Conservation (phyloP, 2,113 vertebrate species). For the Edolisoma coerulescens region DNA sequence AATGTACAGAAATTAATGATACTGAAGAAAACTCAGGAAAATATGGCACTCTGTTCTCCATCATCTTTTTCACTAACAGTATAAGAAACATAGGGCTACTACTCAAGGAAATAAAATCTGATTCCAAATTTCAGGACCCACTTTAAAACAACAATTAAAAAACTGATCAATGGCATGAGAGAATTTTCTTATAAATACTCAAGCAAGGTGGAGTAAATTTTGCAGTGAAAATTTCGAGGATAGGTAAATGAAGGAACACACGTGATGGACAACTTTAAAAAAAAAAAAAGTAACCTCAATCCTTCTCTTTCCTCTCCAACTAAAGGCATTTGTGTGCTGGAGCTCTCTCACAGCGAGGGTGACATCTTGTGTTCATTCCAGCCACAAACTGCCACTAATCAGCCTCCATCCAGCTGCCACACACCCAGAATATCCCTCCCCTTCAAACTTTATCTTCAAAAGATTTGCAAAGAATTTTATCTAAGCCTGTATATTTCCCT, state of each 20-base stretch:
- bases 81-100: not conserved
- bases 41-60: not conserved
- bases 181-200: not conserved
- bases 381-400: not conserved
- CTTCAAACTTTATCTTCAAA: not conserved
- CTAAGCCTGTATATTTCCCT: not conserved
- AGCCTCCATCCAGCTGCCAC: not conserved
- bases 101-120: not conserved
- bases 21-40: not conserved
- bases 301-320: not conserved
- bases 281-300: not conserved
- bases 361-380: conserved; percentile 17
- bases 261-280: fast-evolving
- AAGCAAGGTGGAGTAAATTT: not conserved
- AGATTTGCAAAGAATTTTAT: not conserved
- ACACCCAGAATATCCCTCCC: not conserved
- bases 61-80: not conserved
- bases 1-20: not conserved
- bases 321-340: not conserved
- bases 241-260: not conserved
- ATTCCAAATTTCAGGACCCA: not conserved
- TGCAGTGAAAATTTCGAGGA: not conserved
- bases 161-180: not conserved
- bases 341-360: not conserved
- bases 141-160: not conserved